Conservation (phyloP, 2,888 invertebrate genomes). For the Amiota minor region DNA sequence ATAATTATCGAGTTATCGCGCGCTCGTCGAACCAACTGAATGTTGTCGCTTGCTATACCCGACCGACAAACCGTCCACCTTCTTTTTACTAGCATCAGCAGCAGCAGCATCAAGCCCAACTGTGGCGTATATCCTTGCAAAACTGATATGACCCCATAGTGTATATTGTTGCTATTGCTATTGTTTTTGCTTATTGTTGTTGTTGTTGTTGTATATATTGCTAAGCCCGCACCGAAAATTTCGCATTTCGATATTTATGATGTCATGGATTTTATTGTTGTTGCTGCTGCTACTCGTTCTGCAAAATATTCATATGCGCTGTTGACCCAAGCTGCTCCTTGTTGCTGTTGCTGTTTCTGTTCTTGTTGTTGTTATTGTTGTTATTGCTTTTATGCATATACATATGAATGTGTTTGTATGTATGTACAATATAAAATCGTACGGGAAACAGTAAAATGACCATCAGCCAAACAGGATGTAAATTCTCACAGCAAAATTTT, state of each 20-base stretch:
- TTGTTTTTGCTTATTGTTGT: conserved; percentile 10
- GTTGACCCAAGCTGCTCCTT: conserved; percentile 18
- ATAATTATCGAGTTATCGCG: conserved; percentile 75
- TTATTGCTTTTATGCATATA: conserved; percentile 32
- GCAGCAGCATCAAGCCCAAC: conserved; percentile 34
- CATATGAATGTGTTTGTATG: not conserved
- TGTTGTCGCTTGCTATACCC: conserved; percentile 20
- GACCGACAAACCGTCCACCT: conserved; percentile 53
- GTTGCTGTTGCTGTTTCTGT: not conserved
- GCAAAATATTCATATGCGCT: conserved; percentile 13
- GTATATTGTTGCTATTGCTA: not conserved
- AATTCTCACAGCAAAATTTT: conserved; percentile 59
- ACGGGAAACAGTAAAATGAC: conserved; percentile 66
- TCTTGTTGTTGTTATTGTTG: conserved; percentile 22
- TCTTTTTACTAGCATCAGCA: no score
- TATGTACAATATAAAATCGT: conserved; percentile 43
- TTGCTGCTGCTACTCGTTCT: conserved; percentile 39
- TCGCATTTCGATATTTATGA: conserved; percentile 69
- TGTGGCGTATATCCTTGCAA: conserved; percentile 23
- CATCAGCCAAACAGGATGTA: conserved; percentile 69
- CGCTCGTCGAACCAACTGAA: conserved; percentile 35
- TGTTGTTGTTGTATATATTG: conserved; percentile 39
- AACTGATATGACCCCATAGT: conserved; percentile 22
- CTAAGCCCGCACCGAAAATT: conserved; percentile 70
- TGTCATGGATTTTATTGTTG: conserved; percentile 71